phyloP scores from a whole-genome alignment of 2,888 invertebrate genomes.

The Macaria liturata region DNA sequence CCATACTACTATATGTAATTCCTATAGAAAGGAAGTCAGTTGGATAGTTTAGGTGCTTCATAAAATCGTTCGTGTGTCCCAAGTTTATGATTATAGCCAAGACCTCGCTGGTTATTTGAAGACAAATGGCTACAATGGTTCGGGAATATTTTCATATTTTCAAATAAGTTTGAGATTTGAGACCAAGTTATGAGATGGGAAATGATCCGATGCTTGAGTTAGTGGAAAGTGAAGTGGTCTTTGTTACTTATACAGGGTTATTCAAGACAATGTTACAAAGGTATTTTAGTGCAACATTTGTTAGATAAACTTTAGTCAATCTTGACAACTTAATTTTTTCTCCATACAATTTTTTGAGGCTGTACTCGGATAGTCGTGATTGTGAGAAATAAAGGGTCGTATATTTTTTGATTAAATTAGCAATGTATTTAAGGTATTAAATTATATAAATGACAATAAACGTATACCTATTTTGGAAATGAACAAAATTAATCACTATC shows the following conservation, averaged over 20 bases:
- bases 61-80: conserved; percentile 57
- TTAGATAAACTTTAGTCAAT: too few relatives aligned
- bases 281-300: too few relatives aligned
- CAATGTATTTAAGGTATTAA: too few relatives aligned
- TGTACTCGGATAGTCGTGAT: too few relatives aligned
- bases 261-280: too few relatives aligned
- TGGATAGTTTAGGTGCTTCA: conserved; percentile 46
- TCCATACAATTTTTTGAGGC: too few relatives aligned
- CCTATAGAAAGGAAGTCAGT: conserved; percentile 41
- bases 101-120: conserved; percentile 46
- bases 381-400: too few relatives aligned
- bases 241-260: conserved; percentile 6
- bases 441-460: too few relatives aligned
- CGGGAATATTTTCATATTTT: conserved; percentile 41
- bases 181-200: conserved; percentile 35
- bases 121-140: conserved; percentile 41
- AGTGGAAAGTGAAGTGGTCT: conserved; percentile 2
- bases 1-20: conserved; percentile 45
- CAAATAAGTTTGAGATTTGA: conserved; percentile 33
- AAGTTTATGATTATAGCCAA: conserved; percentile 55
- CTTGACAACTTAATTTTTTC: too few relatives aligned
- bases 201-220: conserved; percentile 31
- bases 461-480: too few relatives aligned
- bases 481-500: too few relatives aligned
- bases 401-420: too few relatives aligned